A percentile compares a stretch with the other conserved stretches of the same genome.
Evolutionary conservation across 2,888 invertebrate species (phyloP).

Genomic region (Eristalinus aeneus): DNA sequence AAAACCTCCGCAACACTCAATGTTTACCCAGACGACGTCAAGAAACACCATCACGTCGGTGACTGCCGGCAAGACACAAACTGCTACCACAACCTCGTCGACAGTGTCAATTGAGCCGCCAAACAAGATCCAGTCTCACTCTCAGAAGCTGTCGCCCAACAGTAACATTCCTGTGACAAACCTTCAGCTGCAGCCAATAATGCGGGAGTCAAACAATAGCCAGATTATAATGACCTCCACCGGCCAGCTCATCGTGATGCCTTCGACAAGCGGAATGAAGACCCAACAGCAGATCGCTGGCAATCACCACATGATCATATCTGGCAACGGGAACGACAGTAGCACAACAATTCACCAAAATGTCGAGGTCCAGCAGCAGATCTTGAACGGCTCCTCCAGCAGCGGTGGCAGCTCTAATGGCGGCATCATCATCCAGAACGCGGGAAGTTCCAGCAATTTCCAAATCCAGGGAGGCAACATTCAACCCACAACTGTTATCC

Average conservation of each 20-base stretch:
- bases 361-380: constrained; percentile 62
- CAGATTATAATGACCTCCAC: constrained; percentile 81
- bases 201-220: constrained; percentile 74
- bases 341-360: constrained; percentile 45
- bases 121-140: constrained; percentile 71
- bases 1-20: constrained; percentile 77
- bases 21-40: constrained; percentile 84
- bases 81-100: constrained; percentile 86
- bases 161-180: constrained; percentile 74
- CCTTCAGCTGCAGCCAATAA: constrained; percentile 76
- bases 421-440: constrained; percentile 73
- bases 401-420: constrained; percentile 42
- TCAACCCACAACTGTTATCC: constrained; percentile 75
- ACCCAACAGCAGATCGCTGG: constrained; percentile 71
- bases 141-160: constrained; percentile 73
- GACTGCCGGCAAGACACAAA: constrained; percentile 86
- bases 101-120: constrained; percentile 49
- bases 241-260: constrained; percentile 80
- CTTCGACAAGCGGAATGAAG: constrained; percentile 72
- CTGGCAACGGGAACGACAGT: constrained; percentile 42
- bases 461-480: constrained; percentile 71
- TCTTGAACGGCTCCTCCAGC: constrained; percentile 45
- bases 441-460: constrained; percentile 64
- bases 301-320: constrained; percentile 73
- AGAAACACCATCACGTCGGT: constrained; percentile 92